Evolutionary conservation across 2,113 vertebrate species (phyloP).

Genomic region (Podarcis cretensis): DNA sequence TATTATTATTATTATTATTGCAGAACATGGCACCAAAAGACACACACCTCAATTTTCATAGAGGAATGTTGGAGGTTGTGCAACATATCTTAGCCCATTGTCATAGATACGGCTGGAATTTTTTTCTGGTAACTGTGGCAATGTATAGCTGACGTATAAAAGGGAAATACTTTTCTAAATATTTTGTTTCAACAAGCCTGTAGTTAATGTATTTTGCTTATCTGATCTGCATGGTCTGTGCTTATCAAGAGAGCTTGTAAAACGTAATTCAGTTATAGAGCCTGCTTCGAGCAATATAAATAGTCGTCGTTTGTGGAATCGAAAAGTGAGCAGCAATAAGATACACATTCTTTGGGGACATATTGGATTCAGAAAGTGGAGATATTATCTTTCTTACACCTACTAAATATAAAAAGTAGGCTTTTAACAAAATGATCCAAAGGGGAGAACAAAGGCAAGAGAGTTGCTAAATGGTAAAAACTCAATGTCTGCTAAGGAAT

Average conservation of each 20-base stretch:
- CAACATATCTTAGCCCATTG: too few species aligned
- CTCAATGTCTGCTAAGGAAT: slow-evolving; percentile 16
- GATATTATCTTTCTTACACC: slow-evolving; percentile 16
- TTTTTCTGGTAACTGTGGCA: background rate
- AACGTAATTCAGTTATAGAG: background rate
- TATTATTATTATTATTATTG: too few species aligned
- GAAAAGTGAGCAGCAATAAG: background rate
- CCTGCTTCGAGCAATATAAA: slow-evolving; percentile 3
- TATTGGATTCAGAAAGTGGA: slow-evolving; percentile 26
- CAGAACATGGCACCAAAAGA: too few species aligned
- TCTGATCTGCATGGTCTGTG: slow-evolving; percentile 4
- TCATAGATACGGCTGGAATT: background rate
- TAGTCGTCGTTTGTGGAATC: slow-evolving; percentile 19
- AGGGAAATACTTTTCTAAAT: slow-evolving; percentile 6
- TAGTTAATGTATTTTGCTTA: background rate
- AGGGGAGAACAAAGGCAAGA: slow-evolving; percentile 1
- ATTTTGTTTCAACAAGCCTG: background rate
- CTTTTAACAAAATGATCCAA: slow-evolving; percentile 29
- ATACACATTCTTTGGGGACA: background rate
- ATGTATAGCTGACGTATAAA: background rate
- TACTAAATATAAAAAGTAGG: slow-evolving; percentile 29
- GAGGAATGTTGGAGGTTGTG: too few species aligned
- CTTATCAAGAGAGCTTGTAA: background rate
- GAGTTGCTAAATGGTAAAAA: slow-evolving; percentile 43
- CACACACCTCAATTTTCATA: too few species aligned